Conservation (phyloP, 2,888 invertebrate species). For the Fragum fragum region DNA sequence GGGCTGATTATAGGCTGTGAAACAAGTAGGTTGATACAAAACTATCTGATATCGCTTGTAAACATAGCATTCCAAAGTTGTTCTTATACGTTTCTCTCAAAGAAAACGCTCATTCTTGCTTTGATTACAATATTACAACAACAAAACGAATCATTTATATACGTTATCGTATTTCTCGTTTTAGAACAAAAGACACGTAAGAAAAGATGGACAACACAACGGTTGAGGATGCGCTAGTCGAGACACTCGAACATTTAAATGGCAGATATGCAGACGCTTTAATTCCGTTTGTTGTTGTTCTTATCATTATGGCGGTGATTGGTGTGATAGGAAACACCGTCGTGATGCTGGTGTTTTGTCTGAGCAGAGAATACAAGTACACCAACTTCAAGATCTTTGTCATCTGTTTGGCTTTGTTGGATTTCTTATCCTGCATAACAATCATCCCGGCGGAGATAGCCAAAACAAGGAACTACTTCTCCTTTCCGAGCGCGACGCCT, state of each 20-base stretch:
- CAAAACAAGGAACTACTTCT: conserved; percentile 48
- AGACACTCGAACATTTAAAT: conserved; percentile 49
- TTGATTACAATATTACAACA: too few species aligned
- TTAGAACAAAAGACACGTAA: too few species aligned
- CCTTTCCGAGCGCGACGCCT: conserved; percentile 32
- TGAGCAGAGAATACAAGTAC: conserved; percentile 46
- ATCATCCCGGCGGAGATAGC: conserved; percentile 59
- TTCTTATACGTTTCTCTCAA: too few species aligned
- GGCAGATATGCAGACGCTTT: conserved; percentile 45
- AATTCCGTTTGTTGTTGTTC: conserved; percentile 45
- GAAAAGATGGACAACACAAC: conserved; percentile 4
- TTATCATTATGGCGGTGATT: conserved; percentile 41
- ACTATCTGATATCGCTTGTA: too few species aligned
- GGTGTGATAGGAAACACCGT: conserved; percentile 58
- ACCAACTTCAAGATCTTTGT: conserved; percentile 63
- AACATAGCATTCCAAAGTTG: too few species aligned
- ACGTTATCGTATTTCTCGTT: too few species aligned
- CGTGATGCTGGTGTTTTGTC: conserved; percentile 50
- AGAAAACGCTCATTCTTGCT: too few species aligned
- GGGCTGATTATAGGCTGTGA: too few species aligned
- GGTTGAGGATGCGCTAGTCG: not conserved
- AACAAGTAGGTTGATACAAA: too few species aligned
- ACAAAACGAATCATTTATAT: too few species aligned
- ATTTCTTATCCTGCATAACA: conserved; percentile 50
- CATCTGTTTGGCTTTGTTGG: conserved; percentile 45